phyloP scores from a whole-genome alignment of 64 coral and sea anemone genomes.

The Montipora capricornis region DNA sequence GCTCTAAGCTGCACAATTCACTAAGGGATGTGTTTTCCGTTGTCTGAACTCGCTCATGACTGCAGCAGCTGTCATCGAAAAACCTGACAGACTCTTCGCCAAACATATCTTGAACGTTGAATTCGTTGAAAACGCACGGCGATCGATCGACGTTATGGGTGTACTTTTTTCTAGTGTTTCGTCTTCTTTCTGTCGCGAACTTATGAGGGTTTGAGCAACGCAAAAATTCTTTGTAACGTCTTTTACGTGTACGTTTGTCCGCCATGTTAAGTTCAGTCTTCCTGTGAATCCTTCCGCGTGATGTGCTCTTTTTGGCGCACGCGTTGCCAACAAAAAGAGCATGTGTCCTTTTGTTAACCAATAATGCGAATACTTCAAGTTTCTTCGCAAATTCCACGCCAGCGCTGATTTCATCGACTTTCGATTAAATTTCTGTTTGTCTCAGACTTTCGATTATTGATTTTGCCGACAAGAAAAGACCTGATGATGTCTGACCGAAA shows the following conservation, averaged over 20 bases:
- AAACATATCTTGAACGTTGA: background rate
- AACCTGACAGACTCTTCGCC: background rate
- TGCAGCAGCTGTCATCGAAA: no score
- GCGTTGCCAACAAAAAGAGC: background rate
- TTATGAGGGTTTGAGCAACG: background rate
- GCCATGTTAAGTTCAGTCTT: background rate
- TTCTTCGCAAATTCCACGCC: background rate
- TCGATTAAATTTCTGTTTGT: background rate
- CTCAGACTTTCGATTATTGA: background rate
- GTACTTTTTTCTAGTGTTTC: background rate
- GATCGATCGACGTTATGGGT: no score
- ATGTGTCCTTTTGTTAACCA: background rate
- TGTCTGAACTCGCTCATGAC: no score
- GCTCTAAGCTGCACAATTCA: constrained; percentile 24
- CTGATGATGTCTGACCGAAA: background rate
- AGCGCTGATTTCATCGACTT: background rate
- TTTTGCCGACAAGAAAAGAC: background rate
- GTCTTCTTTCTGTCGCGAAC: background rate
- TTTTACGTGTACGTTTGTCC: no score
- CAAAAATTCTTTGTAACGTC: background rate
- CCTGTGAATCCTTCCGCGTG: background rate
- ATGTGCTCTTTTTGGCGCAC: background rate
- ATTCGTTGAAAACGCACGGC: background rate
- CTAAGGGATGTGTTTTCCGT: background rate
- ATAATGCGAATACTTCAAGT: background rate